Evolutionary conservation across 2,797 vertebrate species (phyloP).

Genomic region (Acanthurus lineatus): DNA sequence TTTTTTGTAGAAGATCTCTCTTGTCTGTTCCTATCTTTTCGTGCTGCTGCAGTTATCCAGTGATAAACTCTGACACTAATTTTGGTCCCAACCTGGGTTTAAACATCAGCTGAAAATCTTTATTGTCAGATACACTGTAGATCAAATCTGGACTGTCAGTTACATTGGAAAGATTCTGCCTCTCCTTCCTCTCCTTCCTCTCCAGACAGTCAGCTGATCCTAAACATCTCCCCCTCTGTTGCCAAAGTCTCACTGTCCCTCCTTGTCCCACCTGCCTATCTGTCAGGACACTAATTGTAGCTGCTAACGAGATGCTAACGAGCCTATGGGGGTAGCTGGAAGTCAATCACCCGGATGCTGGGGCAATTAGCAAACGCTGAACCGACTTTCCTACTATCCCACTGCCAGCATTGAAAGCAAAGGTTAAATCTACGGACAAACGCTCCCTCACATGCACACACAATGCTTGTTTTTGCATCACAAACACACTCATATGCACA

Average conservation of each 20-base stretch:
- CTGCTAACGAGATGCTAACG: slow-evolving; percentile 67
- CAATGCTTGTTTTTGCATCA: background rate
- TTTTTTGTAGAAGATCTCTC: background rate
- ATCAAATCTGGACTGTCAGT: background rate
- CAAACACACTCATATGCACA: background rate
- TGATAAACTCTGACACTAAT: background rate
- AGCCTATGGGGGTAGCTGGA: slow-evolving; percentile 35
- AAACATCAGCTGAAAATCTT: background rate
- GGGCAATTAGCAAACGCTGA: slow-evolving; percentile 50
- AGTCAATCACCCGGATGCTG: slow-evolving; percentile 44
- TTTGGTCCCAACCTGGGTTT: background rate
- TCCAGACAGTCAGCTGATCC: background rate
- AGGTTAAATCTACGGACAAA: slow-evolving; percentile 25
- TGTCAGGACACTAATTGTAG: slow-evolving; percentile 56
- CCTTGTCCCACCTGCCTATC: slow-evolving; percentile 28
- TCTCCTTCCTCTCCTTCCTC: background rate
- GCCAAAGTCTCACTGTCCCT: slow-evolving; percentile 27
- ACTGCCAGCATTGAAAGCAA: slow-evolving; percentile 37
- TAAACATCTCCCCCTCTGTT: slow-evolving; percentile 31
- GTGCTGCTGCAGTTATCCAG: background rate
- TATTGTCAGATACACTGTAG: background rate
- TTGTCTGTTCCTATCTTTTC: background rate
- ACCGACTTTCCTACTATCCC: slow-evolving; percentile 42
- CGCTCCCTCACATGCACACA: background rate
- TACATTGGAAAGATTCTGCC: background rate